Evolutionary conservation across 2,113 vertebrate genomes (phyloP).

Genomic region (Mastomys natalensis): DNA sequence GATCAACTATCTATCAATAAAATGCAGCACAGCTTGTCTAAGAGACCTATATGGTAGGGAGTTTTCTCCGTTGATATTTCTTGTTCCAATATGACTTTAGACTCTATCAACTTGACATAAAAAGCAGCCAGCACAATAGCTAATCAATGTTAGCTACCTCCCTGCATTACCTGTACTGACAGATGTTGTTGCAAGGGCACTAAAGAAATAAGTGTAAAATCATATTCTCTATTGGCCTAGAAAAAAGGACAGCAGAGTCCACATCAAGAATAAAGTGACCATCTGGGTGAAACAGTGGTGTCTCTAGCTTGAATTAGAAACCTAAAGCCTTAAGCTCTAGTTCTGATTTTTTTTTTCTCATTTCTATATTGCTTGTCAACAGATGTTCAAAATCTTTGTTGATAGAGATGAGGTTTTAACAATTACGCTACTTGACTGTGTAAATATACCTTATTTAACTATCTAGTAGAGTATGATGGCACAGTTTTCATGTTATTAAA

Average conservation of each 20-base stretch:
- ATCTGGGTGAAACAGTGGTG: accelerated
- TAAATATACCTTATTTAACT: neutral
- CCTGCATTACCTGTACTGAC: neutral
- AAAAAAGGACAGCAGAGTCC: neutral
- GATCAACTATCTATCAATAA: neutral
- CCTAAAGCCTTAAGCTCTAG: neutral
- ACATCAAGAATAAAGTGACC: neutral
- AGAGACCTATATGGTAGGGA: neutral
- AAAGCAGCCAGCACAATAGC: neutral
- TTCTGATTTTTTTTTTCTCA: accelerated
- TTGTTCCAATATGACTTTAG: neutral
- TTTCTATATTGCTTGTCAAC: neutral
- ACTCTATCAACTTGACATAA: neutral
- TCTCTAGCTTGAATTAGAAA: neutral
- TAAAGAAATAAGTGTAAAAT: neutral
- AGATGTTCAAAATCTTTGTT: neutral
- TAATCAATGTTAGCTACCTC: neutral
- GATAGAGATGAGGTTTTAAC: neutral
- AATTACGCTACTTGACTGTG: neutral
- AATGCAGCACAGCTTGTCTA: neutral
- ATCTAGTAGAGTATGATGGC: neutral
- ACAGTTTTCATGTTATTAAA: neutral
- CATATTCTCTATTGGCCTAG: neutral
- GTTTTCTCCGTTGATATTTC: neutral
- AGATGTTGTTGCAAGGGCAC: neutral